Base-by-base conservation (phyloP, 1,140 invertebrate species). In the Cotesia chilonis region DNA sequence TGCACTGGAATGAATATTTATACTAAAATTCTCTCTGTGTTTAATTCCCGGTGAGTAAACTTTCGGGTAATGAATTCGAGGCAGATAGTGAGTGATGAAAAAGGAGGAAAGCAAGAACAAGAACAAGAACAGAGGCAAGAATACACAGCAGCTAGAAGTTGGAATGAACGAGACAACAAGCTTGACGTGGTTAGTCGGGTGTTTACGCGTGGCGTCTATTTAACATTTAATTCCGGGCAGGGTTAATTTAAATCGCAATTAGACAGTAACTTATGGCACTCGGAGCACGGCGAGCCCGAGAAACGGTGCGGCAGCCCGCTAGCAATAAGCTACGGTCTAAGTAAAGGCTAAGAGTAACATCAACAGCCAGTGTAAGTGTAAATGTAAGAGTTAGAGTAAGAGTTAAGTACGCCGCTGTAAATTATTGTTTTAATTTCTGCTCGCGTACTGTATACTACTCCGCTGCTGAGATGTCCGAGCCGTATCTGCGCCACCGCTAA, bases 391-490 rank as follows among this genome's bases (percentile, higher is more conserved):
- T 47, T 9, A 47, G 41, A 47, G 41, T 47, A 47, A 47, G 41
- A 47, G 41, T 10, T 5, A 47, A 47, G 41, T 47, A 47, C 41
- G 41, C 41, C 5, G 70, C 70, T 78, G 81, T 85, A 81, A 85
- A 83, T 82, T 84, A 84, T 84, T 78, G 82, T 84, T 84, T 84
- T 82, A 84, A 84, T 84, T 84, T 84, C 78, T 71, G 68, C 68
- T 69, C 74, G 73, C 70, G 61, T 75, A 68, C 73, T 74, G 69
- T 76, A 28, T 28, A 28, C 28, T 28, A 28, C 28, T 3, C 3
- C 28, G 28, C 71, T 52, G 54, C 57, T 73, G 74, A 47, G 41
- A 47, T 47, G 41, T 47, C 41, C 41, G 41, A 47, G 41, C 10
- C 41, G 41, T 72, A 52, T 14, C 36, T 63, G 64, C 36, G 64